phyloP scores from a whole-genome alignment of 2,113 vertebrate species.

The Condylura cristata region DNA sequence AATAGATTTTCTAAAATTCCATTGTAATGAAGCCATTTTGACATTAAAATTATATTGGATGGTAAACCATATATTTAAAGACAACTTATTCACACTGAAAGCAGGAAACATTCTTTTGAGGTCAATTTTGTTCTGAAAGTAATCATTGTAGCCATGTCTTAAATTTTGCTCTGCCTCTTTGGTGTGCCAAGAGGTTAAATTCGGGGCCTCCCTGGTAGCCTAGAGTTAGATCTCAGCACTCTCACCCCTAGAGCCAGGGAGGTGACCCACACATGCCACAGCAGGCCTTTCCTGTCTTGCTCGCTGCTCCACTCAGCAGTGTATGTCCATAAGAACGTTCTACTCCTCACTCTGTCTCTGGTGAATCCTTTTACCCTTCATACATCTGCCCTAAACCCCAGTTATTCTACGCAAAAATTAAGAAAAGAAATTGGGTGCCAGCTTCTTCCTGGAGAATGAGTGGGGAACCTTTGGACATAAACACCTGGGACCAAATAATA shows the following conservation, averaged over 20 bases:
- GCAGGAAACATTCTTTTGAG: constrained; percentile 26
- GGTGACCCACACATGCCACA: no score
- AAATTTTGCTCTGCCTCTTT: not conserved
- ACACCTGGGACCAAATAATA: not conserved
- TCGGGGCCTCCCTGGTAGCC: not conserved
- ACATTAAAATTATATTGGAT: constrained; percentile 49
- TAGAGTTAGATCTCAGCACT: no score
- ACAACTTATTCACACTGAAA: not conserved
- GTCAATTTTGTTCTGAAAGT: constrained; percentile 9
- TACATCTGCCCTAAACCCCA: no score
- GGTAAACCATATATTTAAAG: constrained; percentile 12
- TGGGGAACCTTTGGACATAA: not conserved
- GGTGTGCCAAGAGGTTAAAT: not conserved
- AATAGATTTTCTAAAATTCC: constrained; percentile 46
- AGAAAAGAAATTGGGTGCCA: not conserved
- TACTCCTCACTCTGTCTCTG: no score
- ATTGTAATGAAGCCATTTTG: constrained; percentile 32
- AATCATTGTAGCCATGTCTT: not conserved
- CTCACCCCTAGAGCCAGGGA: no score
- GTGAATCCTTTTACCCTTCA: no score
- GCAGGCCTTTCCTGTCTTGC: no score
- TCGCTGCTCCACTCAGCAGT: no score
- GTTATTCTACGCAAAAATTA: no score
- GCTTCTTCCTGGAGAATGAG: not conserved
- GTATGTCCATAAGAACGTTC: no score